Conservation (phyloP, 2,113 vertebrate genomes). For the Ancistrus triradiatus region DNA sequence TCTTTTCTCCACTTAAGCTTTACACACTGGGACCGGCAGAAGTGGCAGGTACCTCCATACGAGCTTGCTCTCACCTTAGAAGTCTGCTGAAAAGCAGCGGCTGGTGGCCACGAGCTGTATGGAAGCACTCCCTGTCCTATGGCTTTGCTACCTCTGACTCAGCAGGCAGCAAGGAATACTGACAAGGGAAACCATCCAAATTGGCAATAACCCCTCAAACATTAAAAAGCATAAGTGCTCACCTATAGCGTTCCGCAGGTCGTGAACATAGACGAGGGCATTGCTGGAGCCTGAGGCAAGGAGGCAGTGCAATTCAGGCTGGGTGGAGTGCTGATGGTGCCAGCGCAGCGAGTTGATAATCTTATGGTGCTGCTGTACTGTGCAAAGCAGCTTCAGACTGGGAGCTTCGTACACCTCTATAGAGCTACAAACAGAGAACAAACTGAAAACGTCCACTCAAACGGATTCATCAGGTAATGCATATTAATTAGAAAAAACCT, state of each 20-base stretch:
- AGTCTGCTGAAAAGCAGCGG: no score
- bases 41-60: no score
- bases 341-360: constrained; percentile 86
- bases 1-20: no score
- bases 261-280: constrained; percentile 84
- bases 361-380: constrained; percentile 93
- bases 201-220: no score
- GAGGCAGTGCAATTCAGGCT: constrained; percentile 71
- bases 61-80: no score
- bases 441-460: background rate
- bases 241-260: constrained; percentile 77
- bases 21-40: no score
- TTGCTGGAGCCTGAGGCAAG: constrained; percentile 92
- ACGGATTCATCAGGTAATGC: background rate
- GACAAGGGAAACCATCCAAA: no score
- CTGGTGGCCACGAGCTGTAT: no score
- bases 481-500: no score
- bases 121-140: no score
- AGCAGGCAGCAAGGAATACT: no score
- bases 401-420: constrained; percentile 84
- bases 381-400: constrained; percentile 78
- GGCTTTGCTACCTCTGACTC: no score
- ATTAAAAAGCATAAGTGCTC: background rate
- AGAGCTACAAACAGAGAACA: constrained; percentile 63
- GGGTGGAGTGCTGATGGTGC: constrained; percentile 77